These are phyloP conservation scores for Galerucella calmariensis DNA, from an alignment of 2,888 invertebrate species.

Conservation along the genomic window DNA sequence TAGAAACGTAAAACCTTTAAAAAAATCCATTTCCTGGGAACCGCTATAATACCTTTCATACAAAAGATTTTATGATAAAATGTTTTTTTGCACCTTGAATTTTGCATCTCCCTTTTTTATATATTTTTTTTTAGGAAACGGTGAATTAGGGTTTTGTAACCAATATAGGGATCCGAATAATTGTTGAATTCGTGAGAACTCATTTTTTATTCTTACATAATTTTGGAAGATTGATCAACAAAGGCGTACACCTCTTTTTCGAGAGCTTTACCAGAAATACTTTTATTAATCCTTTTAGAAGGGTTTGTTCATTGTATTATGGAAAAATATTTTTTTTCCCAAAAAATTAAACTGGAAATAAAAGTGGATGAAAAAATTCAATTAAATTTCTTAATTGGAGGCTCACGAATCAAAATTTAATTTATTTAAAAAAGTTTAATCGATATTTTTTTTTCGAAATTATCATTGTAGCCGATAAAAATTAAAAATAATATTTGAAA, in stretches of 20 bases:
- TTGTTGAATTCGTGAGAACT: conserved; percentile 44
- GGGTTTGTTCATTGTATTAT: background rate
- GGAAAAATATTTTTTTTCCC: background rate
- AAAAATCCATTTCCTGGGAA: conserved; percentile 55
- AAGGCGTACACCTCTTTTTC: conserved; percentile 4
- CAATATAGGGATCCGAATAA: conserved; percentile 45
- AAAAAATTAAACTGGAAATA: background rate
- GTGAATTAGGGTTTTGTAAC: conserved; percentile 40
- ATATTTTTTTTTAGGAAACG: conserved; percentile 16
- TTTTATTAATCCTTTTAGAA: background rate
- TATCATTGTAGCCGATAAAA: background rate
- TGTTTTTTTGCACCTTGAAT: conserved; percentile 45
- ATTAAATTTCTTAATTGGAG: no score
- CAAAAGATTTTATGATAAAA: conserved; percentile 40
- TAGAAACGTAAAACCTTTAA: conserved; percentile 43
- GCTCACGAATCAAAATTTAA: no score
- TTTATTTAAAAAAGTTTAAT: no score
- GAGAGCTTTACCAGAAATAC: background rate
- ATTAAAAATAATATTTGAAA: conserved; percentile 8
- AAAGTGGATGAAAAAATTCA: background rate
- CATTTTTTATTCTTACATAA: conserved; percentile 32
- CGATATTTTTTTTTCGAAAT: background rate
- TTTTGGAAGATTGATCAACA: conserved; percentile 40
- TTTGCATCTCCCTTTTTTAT: conserved; percentile 49
- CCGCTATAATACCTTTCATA: conserved; percentile 35